These are phyloP conservation scores for Schizaphis graminum DNA, from an alignment of 2,888 invertebrate genomes.

Conservation along the genomic window DNA sequence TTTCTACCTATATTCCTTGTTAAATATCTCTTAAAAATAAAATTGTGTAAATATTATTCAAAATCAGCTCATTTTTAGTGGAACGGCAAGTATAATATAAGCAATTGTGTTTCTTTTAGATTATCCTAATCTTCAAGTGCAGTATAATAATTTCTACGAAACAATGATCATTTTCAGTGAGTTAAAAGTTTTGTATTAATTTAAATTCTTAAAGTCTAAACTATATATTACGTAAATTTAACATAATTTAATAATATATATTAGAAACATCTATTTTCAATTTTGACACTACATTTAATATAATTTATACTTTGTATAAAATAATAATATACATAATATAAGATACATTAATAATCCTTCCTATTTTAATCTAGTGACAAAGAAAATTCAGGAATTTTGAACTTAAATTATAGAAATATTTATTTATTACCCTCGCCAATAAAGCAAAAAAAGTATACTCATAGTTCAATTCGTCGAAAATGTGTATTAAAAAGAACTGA, in stretches of 20 bases:
- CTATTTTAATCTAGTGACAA: too few relatives aligned
- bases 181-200: not conserved
- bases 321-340: not conserved
- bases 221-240: too few relatives aligned
- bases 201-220: not conserved
- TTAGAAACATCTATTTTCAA: too few relatives aligned
- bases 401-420: too few relatives aligned
- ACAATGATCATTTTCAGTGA: not conserved
- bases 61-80: not conserved
- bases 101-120: not conserved
- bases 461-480: too few relatives aligned
- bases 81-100: not conserved
- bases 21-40: not conserved
- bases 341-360: not conserved
- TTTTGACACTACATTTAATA: too few relatives aligned
- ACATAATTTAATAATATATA: not conserved
- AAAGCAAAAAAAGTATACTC: too few relatives aligned
- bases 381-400: too few relatives aligned
- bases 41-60: not conserved
- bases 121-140: not conserved
- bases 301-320: too few relatives aligned
- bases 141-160: not conserved
- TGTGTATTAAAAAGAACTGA: too few relatives aligned
- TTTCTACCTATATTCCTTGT: not conserved
- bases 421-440: too few relatives aligned